Conservation (phyloP, 2,888 invertebrate genomes). For the Rhyacophila evoluta region DNA sequence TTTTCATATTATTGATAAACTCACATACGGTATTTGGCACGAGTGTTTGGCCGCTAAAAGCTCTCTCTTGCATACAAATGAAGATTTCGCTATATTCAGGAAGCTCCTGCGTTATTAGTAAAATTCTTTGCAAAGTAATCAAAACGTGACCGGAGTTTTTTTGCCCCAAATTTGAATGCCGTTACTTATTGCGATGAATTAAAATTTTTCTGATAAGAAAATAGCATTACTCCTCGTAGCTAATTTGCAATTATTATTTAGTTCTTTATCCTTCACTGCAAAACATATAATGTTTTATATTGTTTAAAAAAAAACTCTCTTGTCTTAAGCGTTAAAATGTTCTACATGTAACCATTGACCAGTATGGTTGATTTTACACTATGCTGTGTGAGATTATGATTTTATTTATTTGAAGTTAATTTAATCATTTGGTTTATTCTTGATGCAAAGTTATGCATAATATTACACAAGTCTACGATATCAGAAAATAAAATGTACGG, state of each 20-base stretch:
- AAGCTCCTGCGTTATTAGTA: background rate
- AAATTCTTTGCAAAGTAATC: conserved; percentile 19
- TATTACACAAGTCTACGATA: too few relatives aligned
- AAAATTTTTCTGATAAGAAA: background rate
- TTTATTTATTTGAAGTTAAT: too few relatives aligned
- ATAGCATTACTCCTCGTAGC: background rate
- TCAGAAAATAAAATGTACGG: too few relatives aligned
- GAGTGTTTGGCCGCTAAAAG: background rate
- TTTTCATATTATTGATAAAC: conserved; percentile 22
- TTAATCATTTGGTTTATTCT: too few relatives aligned
- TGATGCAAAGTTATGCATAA: too few relatives aligned
- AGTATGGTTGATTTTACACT: too few relatives aligned
- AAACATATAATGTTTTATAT: too few relatives aligned
- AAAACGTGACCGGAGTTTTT: background rate
- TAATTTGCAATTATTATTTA: background rate
- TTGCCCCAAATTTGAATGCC: background rate
- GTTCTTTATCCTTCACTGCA: too few relatives aligned
- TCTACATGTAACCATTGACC: too few relatives aligned
- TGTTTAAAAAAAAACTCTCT: too few relatives aligned
- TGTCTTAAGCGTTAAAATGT: too few relatives aligned
- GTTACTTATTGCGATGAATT: background rate
- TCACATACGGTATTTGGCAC: background rate
- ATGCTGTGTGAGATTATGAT: too few relatives aligned
- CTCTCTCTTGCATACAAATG: conserved; percentile 21
- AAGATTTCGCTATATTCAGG: background rate